A percentile compares a stretch with the other conserved stretches of the same genome.
These are phyloP conservation scores for Epizoanthus rinbou DNA, from an alignment of 92 coral and sea anemone genomes.

Conservation along the genomic window DNA sequence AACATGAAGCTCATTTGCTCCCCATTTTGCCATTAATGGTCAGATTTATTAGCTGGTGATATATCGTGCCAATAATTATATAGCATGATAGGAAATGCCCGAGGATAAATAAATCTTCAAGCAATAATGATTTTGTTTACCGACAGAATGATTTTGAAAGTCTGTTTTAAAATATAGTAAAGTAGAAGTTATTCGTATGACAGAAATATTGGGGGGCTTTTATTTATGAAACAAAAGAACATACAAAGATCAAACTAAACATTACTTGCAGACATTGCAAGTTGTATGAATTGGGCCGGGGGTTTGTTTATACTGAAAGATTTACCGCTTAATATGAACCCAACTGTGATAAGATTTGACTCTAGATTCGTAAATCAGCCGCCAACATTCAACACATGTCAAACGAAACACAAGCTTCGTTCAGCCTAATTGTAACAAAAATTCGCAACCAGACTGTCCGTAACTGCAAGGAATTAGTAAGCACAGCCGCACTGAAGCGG, in stretches of 20 bases:
- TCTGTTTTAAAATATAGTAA: too few relatives aligned
- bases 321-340: background rate
- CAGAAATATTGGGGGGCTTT: too few relatives aligned
- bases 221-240: too few relatives aligned
- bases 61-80: constrained; percentile 1
- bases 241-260: too few relatives aligned
- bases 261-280: background rate
- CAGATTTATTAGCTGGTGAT: background rate
- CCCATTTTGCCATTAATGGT: too few relatives aligned
- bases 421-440: too few relatives aligned
- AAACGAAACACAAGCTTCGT: background rate
- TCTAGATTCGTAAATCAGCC: background rate
- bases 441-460: too few relatives aligned
- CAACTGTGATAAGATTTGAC: constrained; percentile 16
- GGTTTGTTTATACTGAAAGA: background rate
- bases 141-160: too few relatives aligned
- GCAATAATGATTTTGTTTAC: background rate
- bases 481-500: too few relatives aligned
- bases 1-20: too few relatives aligned
- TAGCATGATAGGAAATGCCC: constrained; percentile 7
- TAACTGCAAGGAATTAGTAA: too few relatives aligned
- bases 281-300: background rate
- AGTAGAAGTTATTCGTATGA: too few relatives aligned
- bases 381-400: background rate
- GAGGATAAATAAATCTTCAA: background rate